A percentile compares a stretch with the other conserved stretches of the same genome.
Evolutionary conservation across 2,888 invertebrate species (phyloP).

Genomic region (Hetaerina titia): DNA sequence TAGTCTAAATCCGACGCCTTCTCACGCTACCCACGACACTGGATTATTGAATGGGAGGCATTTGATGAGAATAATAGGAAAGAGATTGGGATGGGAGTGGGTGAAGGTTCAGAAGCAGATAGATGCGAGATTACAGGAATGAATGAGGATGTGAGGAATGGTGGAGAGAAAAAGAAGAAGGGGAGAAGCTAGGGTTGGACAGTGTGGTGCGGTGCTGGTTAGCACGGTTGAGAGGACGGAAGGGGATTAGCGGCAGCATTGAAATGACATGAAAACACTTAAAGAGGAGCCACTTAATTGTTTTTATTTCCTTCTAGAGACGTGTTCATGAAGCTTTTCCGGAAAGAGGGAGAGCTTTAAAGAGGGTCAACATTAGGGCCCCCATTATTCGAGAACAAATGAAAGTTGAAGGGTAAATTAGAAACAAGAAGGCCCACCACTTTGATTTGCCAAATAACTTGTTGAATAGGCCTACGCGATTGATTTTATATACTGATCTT

Average conservation of each 20-base stretch:
- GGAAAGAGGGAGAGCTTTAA: not conserved
- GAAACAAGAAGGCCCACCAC: not conserved
- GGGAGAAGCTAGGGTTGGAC: not conserved
- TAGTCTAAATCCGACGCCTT: not conserved
- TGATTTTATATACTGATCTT: not conserved
- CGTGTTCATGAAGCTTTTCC: not conserved
- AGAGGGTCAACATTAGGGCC: not conserved
- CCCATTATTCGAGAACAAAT: not conserved
- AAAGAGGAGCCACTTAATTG: not conserved
- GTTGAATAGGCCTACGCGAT: not conserved
- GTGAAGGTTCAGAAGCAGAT: not conserved
- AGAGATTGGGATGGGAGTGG: not conserved
- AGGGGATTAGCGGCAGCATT: conserved; percentile 3
- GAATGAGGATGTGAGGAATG: not conserved
- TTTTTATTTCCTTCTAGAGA: not conserved
- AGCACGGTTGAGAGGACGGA: not conserved
- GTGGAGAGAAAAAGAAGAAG: not conserved
- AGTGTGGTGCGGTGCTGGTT: not conserved
- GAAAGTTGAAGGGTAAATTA: conserved; percentile 15
- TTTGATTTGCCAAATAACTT: not conserved
- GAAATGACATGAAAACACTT: conserved; percentile 14
- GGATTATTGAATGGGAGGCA: not conserved
- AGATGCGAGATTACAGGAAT: not conserved
- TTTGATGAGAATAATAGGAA: not conserved
- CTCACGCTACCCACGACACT: not conserved